Evolutionary conservation across 2,888 invertebrate species (phyloP).

Genomic region (Ditula angustiorana): DNA sequence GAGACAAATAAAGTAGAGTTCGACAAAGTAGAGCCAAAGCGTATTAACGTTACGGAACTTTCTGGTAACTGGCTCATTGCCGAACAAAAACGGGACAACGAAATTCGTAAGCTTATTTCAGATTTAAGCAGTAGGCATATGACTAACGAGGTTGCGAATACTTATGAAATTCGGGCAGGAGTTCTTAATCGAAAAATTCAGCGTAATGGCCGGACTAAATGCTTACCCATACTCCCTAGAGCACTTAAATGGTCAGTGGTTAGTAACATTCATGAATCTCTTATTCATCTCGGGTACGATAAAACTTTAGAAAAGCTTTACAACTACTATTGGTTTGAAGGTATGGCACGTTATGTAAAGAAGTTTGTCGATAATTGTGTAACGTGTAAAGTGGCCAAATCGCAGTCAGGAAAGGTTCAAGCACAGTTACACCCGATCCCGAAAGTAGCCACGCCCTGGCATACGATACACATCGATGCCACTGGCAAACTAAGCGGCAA

Average conservation of each 20-base stretch:
- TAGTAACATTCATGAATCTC: neutral
- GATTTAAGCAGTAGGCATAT: slow-evolving; percentile 2
- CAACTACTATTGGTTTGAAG: slow-evolving; percentile 16
- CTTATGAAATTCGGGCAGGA: slow-evolving; percentile 32
- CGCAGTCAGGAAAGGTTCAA: no score
- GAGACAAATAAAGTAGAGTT: neutral
- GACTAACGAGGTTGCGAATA: slow-evolving; percentile 17
- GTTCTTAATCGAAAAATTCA: slow-evolving; percentile 36
- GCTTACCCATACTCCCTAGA: neutral
- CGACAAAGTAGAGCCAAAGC: neutral
- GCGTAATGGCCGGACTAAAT: slow-evolving; percentile 7
- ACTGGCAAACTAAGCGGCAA: neutral
- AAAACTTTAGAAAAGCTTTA: slow-evolving; percentile 20
- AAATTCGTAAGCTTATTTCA: slow-evolving; percentile 29
- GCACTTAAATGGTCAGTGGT: neutral
- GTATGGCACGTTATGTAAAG: slow-evolving; percentile 23
- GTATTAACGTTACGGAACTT: slow-evolving; percentile 21
- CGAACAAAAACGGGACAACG: slow-evolving; percentile 38
- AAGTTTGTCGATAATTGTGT: no score
- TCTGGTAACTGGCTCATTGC: slow-evolving; percentile 31
- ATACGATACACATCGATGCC: neutral
- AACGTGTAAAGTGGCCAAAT: no score
- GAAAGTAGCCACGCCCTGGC: slow-evolving; percentile 3
- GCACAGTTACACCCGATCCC: no score
- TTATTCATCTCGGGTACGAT: slow-evolving; percentile 1